A percentile compares a stretch with the other conserved stretches of the same genome.
These are phyloP conservation scores for Phaethon lepturus DNA, from an alignment of 2,113 vertebrate species.

Conservation along the genomic window DNA sequence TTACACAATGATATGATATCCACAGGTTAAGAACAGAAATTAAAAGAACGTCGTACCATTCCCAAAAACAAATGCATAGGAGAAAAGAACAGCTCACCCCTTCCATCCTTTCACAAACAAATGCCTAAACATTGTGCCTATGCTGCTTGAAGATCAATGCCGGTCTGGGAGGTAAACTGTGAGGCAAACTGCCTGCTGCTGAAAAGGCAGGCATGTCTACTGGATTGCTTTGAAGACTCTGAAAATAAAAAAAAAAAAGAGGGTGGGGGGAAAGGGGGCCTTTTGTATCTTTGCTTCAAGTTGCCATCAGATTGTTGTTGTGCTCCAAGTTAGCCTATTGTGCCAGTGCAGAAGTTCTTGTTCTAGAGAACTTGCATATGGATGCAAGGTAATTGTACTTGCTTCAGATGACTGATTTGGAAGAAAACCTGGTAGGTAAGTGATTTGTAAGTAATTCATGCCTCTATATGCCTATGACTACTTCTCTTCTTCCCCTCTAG, in stretches of 20 bases:
- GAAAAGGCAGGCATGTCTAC: not conserved
- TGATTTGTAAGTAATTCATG: not conserved
- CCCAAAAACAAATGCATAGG: not conserved
- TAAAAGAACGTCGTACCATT: not conserved
- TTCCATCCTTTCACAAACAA: not conserved
- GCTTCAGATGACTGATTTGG: not conserved
- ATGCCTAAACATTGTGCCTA: not conserved
- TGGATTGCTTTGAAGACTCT: not conserved
- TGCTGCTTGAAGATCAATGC: not conserved
- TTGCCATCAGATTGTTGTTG: not conserved
- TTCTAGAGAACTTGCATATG: not conserved
- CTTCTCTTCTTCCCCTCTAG: not conserved
- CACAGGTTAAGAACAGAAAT: not conserved
- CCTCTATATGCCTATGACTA: not conserved
- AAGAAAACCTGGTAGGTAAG: not conserved
- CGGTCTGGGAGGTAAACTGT: not conserved
- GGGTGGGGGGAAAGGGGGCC: rapidly evolving
- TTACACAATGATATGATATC: not conserved
- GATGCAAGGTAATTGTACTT: not conserved
- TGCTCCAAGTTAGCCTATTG: not conserved
- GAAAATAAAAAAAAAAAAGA: not conserved
- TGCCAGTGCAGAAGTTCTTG: not conserved
- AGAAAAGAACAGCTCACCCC: not conserved
- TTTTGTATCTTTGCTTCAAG: not conserved
- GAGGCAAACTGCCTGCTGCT: not conserved